Base-by-base conservation (phyloP, 37 sponge, comb jelly and placozoan genomes). In the Cladorhizidae sp. region DNA sequence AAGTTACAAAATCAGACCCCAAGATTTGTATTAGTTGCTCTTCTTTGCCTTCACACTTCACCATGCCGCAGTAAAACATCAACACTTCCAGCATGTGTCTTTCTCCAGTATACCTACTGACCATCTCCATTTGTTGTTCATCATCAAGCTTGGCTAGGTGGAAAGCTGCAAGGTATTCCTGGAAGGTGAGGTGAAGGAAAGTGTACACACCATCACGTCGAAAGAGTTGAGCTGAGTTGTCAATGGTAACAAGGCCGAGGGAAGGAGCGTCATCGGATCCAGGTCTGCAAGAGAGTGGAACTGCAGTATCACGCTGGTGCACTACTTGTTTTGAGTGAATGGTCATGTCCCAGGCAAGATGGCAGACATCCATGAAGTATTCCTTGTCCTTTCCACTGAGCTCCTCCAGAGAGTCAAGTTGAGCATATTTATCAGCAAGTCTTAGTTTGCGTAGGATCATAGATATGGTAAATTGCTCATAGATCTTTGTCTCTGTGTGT, bases 91-190 rank as follows among this genome's bases (percentile, higher is more conserved):
- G 41, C 80, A 86, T 73, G 42, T 79, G 72, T 21, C 14, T 32
- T 37, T 62, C 25, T 21, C 17, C 32, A 1, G 73, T 76, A 50
- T 75, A 58, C 43, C n/a, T 12, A 0, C 1, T 2, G 1, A 22
- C 22, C 22, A 87, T 75, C 56, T 68, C 57, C 31, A 25, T 20
- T 29, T 75, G 39, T 25, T 28, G 23, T 15, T 49, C 28, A 18
- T 36, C 41, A 11, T 25, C 50, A 21, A 54, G 28, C 14, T 49
- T 45, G 49, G 38, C 11, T n/a, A 81, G 17, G 50, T 87, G 70
- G 41, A 29, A 87, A 36, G 87, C 87, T 40, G 81, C 75, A 22
- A 87, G 76, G 51, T 79, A 87, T 54, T 87, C 87, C 51, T 87
- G 87, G 26, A 76, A 25, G 35, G 87, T 87, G 33, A 81, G 74